These are phyloP conservation scores for Xenops minutus DNA, from an alignment of 2,797 vertebrate species.

Conservation along the genomic window DNA sequence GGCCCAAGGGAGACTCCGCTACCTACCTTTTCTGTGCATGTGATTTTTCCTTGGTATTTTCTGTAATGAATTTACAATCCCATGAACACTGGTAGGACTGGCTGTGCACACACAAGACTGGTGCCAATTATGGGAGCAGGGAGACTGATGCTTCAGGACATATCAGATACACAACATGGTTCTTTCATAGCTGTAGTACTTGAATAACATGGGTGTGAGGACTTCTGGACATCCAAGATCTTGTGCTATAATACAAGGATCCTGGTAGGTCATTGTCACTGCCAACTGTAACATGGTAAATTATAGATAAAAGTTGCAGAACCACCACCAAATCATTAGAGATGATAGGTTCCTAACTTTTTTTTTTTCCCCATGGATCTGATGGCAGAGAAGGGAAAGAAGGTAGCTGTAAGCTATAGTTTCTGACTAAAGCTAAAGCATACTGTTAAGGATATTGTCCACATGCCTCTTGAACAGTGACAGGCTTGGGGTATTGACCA, in stretches of 20 bases:
- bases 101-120: neutral
- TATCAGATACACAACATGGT: neutral
- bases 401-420: neutral
- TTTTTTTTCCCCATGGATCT: neutral
- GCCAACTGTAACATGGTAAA: neutral
- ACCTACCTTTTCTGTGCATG: neutral
- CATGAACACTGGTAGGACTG: neutral
- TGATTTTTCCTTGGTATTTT: neutral
- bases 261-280: neutral
- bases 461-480: neutral
- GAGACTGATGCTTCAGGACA: neutral
- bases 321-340: neutral
- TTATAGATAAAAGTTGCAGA: neutral
- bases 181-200: neutral
- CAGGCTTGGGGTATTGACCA: neutral
- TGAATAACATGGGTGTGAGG: neutral
- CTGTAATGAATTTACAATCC: neutral
- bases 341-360: neutral
- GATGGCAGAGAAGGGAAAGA: neutral
- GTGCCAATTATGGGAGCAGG: neutral
- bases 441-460: neutral
- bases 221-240: neutral
- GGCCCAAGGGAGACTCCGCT: neutral
- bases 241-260: neutral
- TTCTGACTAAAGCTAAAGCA: neutral